Conservation (phyloP, 2,797 vertebrate genomes). For the Sphenopsis melanotis region DNA sequence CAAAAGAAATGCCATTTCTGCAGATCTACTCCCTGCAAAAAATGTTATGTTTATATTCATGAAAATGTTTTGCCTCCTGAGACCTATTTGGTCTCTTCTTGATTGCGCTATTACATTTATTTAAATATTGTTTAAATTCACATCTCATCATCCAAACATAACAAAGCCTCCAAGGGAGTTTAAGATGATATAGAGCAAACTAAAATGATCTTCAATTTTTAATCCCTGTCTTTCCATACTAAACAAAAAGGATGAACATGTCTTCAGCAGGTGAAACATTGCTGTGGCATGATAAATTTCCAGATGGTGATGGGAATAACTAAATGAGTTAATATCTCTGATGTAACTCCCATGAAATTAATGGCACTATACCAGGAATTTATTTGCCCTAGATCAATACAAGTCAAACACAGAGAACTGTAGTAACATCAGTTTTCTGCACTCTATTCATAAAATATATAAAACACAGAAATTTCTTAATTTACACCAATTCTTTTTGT, state of each 20-base stretch:
- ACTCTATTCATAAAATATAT: not conserved
- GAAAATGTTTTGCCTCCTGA: not conserved
- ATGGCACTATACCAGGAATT: not conserved
- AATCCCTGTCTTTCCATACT: not conserved
- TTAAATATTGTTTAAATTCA: conserved; percentile 51
- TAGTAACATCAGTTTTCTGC: not conserved
- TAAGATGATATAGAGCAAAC: not conserved
- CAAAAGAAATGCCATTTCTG: not conserved
- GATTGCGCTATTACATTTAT: not conserved
- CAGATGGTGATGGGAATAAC: conserved; percentile 35
- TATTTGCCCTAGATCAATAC: not conserved
- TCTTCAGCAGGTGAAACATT: conserved; percentile 28
- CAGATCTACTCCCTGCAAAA: not conserved
- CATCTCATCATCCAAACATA: not conserved
- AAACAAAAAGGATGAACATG: not conserved
- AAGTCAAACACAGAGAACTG: not conserved
- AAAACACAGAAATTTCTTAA: not conserved
- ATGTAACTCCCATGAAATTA: conserved; percentile 14
- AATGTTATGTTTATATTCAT: not conserved
- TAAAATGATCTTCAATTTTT: conserved; percentile 27
- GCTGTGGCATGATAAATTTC: conserved; percentile 20
- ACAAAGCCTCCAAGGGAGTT: not conserved
- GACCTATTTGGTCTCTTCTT: not conserved
- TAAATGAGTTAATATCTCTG: conserved; percentile 8
- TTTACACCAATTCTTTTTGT: not conserved